phyloP scores from a whole-genome alignment of 2,797 vertebrate genomes.

The Erpetoichthys calabaricus region DNA sequence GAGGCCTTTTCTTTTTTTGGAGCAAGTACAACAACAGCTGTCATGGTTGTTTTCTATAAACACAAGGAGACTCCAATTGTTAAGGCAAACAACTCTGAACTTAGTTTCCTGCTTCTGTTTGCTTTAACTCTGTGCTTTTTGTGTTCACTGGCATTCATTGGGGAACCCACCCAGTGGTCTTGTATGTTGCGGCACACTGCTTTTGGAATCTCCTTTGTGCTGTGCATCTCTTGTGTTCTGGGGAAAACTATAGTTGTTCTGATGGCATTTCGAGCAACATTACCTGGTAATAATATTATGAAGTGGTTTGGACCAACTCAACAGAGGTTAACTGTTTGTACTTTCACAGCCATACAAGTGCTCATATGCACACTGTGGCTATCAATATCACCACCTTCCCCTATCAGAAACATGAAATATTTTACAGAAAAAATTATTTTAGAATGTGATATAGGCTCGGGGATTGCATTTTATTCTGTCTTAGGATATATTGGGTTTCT shows the following conservation, averaged over 20 bases:
- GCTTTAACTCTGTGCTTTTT: slow-evolving; percentile 21
- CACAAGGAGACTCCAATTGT: slow-evolving; percentile 26
- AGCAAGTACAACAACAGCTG: slow-evolving; percentile 19
- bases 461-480: slow-evolving; percentile 17
- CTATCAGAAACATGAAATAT: slow-evolving; percentile 13
- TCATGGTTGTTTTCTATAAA: slow-evolving; percentile 25
- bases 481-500: slow-evolving; percentile 21
- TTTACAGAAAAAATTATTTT: slow-evolving; percentile 18
- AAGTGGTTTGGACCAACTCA: slow-evolving; percentile 23
- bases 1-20: slow-evolving; percentile 23
- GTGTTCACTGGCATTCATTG: slow-evolving; percentile 21
- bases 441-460: slow-evolving; percentile 18
- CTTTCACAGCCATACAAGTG: slow-evolving; percentile 18
- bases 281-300: slow-evolving; percentile 22
- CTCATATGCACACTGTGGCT: slow-evolving; percentile 18
- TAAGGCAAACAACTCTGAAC: slow-evolving; percentile 22
- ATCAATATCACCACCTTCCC: slow-evolving; percentile 16
- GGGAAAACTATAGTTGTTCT: slow-evolving; percentile 22
- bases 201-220: slow-evolving; percentile 22
- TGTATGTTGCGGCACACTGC: slow-evolving; percentile 23
- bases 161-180: slow-evolving; percentile 19
- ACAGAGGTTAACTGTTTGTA: slow-evolving; percentile 20
- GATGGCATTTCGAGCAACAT: slow-evolving; percentile 23
- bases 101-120: slow-evolving; percentile 21
- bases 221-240: slow-evolving; percentile 26